Base-by-base conservation (phyloP, 2,797 vertebrate species). In the Sylvia borin region DNA sequence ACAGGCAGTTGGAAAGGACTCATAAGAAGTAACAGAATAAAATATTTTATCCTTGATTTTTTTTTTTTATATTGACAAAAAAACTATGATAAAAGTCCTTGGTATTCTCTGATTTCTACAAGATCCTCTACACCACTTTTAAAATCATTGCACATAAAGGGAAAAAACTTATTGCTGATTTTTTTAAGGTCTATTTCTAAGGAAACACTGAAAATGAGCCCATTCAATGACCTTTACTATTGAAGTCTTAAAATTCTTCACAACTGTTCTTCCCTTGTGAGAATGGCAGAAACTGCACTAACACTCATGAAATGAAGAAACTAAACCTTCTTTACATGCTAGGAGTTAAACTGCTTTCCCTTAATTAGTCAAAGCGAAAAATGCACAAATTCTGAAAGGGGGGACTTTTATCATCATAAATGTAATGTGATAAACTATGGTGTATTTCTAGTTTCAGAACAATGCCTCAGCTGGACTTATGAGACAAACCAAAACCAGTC, bases 151-250 rank as follows among this genome's bases (percentile, higher is more conserved):
- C 31, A 61, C 29, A 31, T 48, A 38, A 13, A 14, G 31, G 77
- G 26, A 55, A 80, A 80, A 45, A 91, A 58, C 14, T 29, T 75
- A 31, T 1, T 68, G 17, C 20, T 85, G 61, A 20, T 53, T 78
- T 93, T 43, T 90, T 88, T 34, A 72, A 75, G 47, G 67, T 36
- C n/a, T 70, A 3, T 80, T 94, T 85, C 92, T 76, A 82, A 90
- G 58, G 64, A 75, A 82, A 71, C 11, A 43, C 3, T 48, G 42
- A 76, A 87, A 94, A 87, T 29, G 2, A 94, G 45, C 25, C 71
- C n/a, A 47, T 90, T 77, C 53, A 85, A 55, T 71, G 53, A 93
- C 67, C 71, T 86, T 17, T 24, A 62, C 34, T 19, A 25, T 15
- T 10, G 3, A 55, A 67, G 11, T 38, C 64, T 81, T 91, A 34